Evolutionary conservation across 2,797 vertebrate species (phyloP), one percentile per base, ranked within the genome.

Genomic region (Amniataba percoides): DNA sequence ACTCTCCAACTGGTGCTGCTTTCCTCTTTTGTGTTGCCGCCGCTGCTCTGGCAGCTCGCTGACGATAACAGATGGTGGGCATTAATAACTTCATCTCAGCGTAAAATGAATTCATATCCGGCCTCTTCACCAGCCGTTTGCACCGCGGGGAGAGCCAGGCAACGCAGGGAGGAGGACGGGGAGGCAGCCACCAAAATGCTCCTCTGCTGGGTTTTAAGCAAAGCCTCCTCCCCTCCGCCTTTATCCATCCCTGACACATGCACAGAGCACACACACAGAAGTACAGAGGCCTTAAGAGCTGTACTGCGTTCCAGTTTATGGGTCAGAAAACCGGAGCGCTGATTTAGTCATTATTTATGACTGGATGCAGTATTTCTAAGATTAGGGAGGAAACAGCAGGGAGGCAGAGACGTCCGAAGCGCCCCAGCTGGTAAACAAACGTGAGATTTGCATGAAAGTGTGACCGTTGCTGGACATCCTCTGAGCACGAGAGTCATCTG

Each of bases 31-130:
- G 72, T 80, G 78, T 82, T 53, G 75, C 83, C 36, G 61, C 86
- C 59, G 82, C 82, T 74, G 39, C 59, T 85, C 85, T 90, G 90
- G 91, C 92, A 90, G 90, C 75, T 77, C 15, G 71, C 91, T 91
- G 84, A 88, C 21, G 77, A 89, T 89, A 93, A 91, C 93, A 94
- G 93, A 95, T 94, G 92, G 91, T 21, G 75, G 76, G 82, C 90
- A 90, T 93, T 94, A 94, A 93, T 94, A 93, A 94, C 88, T 86
- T 91, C 77, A 86, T 93, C 87, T 90, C 88, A 70, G 85, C 88
- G 60, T 89, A 91, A 93, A 90, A 92, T 91, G 82, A 86, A 94
- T 93, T 92, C 89, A 90, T 90, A 90, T 93, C 92, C 80, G 82
- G 82, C 83, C 87, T 90, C 91, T 91, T 89, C 87, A 88, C 49